Base-by-base conservation (phyloP, 1,140 invertebrate species). In the Pseudobourletiella spinata region DNA sequence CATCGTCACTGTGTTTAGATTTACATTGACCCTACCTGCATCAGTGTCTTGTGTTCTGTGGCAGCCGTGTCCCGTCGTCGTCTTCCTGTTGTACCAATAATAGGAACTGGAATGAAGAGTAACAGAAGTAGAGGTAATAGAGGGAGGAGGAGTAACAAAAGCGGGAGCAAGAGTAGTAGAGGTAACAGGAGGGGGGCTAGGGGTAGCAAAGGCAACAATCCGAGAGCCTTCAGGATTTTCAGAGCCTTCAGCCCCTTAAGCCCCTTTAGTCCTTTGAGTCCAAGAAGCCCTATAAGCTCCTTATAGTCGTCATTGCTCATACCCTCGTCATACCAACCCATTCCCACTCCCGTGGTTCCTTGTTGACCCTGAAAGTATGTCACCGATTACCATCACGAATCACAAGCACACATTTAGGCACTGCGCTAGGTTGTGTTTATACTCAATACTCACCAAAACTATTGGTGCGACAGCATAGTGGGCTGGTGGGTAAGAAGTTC, bases 21-120 rank as follows among this genome's bases (percentile, higher is more conserved):
- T n/a, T n/a, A n/a, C n/a, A n/a, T n/a, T n/a, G n/a, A n/a, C n/a
- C n/a, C n/a, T 48, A 48, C 46, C 46, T 48, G 46, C 46, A 48
- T 48, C 16, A 48, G 46, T 15, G 46, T 48, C 18, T 48, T 48
- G 24, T 48, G 46, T 14, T 42, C 18, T 14, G 11, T 42, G 18
- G 16, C 8, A 20, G 8, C n/a, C n/a, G 46, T 48, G 6, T 6
- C 46, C 11, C 46, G 6, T 11, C 46, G 46, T 48, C 20, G 42
- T 50, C 58, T 52, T 62, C 57, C 61, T 54, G 58, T 58, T 8
- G 65, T 55, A 30, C 62, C 61, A 22, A 61, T 48, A 57, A 59
- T 18, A 20, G 43, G 46, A n/a, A 59, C n/a, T 11, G 57, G 42
- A 16, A 51, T 3, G 42, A 52, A 29, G 15, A 59, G 43, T 18